phyloP scores from a whole-genome alignment of 1,140 invertebrate genomes.

The Triops longicaudatus region DNA sequence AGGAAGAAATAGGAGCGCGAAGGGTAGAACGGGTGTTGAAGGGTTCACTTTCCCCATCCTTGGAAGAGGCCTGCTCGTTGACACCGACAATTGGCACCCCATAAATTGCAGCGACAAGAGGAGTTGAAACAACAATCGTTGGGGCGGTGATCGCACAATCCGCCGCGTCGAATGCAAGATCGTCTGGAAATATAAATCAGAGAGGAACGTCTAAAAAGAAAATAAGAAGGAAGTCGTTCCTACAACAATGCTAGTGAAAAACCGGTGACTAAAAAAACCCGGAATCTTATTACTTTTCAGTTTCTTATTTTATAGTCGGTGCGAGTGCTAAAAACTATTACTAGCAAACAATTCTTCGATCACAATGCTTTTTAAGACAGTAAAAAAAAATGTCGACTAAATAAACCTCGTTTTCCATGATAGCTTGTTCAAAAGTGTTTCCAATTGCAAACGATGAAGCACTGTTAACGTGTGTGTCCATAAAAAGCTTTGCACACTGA shows the following conservation, averaged over 20 bases:
- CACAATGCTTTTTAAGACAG: too few species aligned
- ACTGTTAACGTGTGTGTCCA: too few species aligned
- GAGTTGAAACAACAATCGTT: conserved; percentile 78
- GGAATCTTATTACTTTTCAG: not conserved
- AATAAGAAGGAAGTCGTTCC: conserved; percentile 34
- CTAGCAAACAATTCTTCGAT: too few species aligned
- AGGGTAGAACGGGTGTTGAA: not conserved
- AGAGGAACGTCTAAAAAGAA: conserved; percentile 66
- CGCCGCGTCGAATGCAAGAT: conserved; percentile 66
- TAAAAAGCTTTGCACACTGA: too few species aligned
- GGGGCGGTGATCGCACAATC: conserved; percentile 72
- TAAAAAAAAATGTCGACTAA: too few species aligned
- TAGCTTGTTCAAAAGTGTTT: too few species aligned
- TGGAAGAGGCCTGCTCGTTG: conserved; percentile 82
- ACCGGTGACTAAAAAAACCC: not conserved
- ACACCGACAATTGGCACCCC: conserved; percentile 82
- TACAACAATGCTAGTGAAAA: not conserved
- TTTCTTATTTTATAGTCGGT: not conserved
- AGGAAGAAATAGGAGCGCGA: not conserved
- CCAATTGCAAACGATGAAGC: too few species aligned
- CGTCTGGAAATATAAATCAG: conserved; percentile 78
- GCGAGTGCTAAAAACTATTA: too few species aligned
- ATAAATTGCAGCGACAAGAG: conserved; percentile 79
- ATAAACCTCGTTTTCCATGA: too few species aligned
- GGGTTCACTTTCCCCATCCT: conserved; percentile 58